Conservation (phyloP, 2,113 vertebrate species). For the Atrichornis clamosus region DNA sequence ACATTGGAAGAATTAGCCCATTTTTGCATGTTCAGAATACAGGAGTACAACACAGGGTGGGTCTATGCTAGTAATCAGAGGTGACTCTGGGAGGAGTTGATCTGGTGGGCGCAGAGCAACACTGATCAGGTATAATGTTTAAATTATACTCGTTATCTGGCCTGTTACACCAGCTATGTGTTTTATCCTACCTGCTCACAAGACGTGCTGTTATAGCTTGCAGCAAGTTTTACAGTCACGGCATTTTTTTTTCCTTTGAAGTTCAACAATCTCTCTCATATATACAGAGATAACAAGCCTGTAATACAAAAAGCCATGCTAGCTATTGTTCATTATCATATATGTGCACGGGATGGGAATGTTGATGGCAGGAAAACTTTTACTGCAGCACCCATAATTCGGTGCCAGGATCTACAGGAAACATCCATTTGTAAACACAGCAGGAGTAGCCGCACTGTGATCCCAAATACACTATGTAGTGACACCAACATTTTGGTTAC, state of each 20-base stretch:
- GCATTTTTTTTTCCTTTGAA: background rate
- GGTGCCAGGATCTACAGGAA: background rate
- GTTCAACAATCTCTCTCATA: background rate
- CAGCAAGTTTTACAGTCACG: background rate
- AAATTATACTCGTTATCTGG: background rate
- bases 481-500: background rate
- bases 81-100: background rate
- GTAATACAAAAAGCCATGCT: background rate
- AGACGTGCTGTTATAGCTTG: background rate
- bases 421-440: background rate
- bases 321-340: background rate
- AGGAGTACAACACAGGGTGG: rapidly evolving
- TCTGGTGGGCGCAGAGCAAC: rapidly evolving
- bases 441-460: background rate
- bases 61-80: background rate
- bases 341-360: background rate
- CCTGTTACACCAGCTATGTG: background rate
- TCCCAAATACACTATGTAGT: background rate
- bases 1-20: background rate
- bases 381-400: background rate
- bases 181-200: background rate
- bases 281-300: background rate
- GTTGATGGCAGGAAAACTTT: background rate
- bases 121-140: background rate
- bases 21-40: background rate